Conservation (phyloP, 2,888 invertebrate species). For the Apotomis betuletana region DNA sequence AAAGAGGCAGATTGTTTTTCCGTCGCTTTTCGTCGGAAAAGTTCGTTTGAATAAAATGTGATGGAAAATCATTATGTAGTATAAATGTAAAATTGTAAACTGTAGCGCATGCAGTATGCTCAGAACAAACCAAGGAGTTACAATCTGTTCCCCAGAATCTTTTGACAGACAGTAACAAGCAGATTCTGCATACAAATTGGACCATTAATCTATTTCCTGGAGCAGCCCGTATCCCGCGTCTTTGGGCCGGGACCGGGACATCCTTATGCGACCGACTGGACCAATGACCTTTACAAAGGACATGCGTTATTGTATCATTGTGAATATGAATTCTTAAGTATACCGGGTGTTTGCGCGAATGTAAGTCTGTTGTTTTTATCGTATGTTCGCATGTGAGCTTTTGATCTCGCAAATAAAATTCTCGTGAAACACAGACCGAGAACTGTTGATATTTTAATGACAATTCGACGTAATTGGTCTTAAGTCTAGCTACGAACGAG, state of each 20-base stretch:
- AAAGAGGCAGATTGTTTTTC: too few species aligned
- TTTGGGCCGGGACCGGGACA: not conserved
- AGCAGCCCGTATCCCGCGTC: slow-evolving; percentile 10
- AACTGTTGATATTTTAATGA: too few species aligned
- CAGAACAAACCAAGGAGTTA: not conserved
- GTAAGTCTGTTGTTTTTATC: not conserved
- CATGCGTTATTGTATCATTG: not conserved
- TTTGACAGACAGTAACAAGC: not conserved
- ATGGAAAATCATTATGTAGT: too few species aligned
- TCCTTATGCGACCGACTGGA: not conserved
- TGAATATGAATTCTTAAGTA: not conserved
- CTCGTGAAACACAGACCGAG: too few species aligned
- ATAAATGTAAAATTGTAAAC: too few species aligned
- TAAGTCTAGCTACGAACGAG: too few species aligned
- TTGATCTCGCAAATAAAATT: too few species aligned
- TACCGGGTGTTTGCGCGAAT: not conserved
- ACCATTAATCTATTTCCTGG: slow-evolving; percentile 25
- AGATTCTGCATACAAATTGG: slow-evolving; percentile 19
- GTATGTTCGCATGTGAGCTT: too few species aligned
- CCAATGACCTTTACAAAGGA: slow-evolving; percentile 24
- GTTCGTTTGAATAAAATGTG: too few species aligned
- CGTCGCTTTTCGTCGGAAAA: too few species aligned
- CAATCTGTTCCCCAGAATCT: not conserved
- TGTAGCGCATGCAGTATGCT: too few species aligned
- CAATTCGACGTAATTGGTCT: too few species aligned